phyloP scores from a whole-genome alignment of 1,140 invertebrate species.

The Choristoneura fumiferana region DNA sequence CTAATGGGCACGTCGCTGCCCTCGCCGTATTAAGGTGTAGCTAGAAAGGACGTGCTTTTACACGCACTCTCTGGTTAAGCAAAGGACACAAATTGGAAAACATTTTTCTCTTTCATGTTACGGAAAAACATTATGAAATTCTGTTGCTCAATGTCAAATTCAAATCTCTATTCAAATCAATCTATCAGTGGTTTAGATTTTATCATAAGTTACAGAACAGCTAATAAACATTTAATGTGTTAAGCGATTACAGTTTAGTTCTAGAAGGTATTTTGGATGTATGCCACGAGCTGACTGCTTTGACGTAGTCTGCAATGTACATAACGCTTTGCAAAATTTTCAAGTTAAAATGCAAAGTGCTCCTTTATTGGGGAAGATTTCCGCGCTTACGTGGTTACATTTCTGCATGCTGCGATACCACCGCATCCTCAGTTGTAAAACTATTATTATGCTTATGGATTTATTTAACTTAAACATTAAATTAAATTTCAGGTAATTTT shows the following conservation, averaged over 20 bases:
- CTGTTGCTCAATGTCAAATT: too few relatives aligned
- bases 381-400: constrained; percentile 12
- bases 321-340: constrained; percentile 11
- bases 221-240: too few relatives aligned
- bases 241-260: too few relatives aligned
- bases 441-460: too few relatives aligned
- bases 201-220: too few relatives aligned
- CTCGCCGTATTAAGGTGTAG: neutral
- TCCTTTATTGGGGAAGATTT: constrained; percentile 17
- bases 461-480: too few relatives aligned
- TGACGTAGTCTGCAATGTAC: neutral
- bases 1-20: constrained; percentile 6
- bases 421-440: neutral
- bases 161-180: too few relatives aligned
- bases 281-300: neutral
- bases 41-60: neutral
- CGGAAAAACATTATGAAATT: too few relatives aligned
- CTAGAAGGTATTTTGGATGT: constrained; percentile 2
- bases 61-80: neutral
- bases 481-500: too few relatives aligned
- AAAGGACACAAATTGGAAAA: too few relatives aligned
- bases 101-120: too few relatives aligned
- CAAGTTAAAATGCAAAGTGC: constrained; percentile 13
- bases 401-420: constrained; percentile 7
- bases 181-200: too few relatives aligned